These are phyloP conservation scores for Macrobrachium rosenbergii DNA, from an alignment of 1,140 invertebrate species.

Conservation along the genomic window DNA sequence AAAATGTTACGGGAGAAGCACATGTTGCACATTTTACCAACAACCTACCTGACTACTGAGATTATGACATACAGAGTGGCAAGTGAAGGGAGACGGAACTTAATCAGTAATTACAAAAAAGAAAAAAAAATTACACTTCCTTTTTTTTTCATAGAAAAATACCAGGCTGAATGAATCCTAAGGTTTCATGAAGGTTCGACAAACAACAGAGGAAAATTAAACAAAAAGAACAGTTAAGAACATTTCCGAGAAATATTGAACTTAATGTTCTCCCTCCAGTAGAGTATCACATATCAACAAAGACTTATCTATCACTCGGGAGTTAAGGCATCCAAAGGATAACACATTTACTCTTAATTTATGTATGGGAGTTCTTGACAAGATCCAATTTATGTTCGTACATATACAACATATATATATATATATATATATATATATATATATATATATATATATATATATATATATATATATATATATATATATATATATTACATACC, in stretches of 20 bases:
- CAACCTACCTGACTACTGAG: no score
- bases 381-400: no score
- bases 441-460: no score
- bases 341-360: no score
- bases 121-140: neutral
- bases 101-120: neutral
- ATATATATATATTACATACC: no score
- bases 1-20: neutral
- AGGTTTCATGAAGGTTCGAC: conserved; percentile 2
- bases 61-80: neutral
- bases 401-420: no score
- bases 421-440: no score
- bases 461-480: no score
- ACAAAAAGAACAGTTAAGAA: neutral
- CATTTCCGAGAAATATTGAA: neutral
- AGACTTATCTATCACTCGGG: conserved; percentile 8
- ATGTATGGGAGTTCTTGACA: no score
- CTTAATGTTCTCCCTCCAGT: conserved; percentile 23
- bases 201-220: conserved; percentile 17
- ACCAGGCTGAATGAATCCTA: conserved; percentile 12
- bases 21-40: no score
- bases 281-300: conserved; percentile 30
- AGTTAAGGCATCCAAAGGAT: no score
- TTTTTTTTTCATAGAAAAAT: no score
- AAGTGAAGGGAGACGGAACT: neutral